Base-by-base conservation (phyloP, 2,113 vertebrate genomes). In the Python bivittatus region DNA sequence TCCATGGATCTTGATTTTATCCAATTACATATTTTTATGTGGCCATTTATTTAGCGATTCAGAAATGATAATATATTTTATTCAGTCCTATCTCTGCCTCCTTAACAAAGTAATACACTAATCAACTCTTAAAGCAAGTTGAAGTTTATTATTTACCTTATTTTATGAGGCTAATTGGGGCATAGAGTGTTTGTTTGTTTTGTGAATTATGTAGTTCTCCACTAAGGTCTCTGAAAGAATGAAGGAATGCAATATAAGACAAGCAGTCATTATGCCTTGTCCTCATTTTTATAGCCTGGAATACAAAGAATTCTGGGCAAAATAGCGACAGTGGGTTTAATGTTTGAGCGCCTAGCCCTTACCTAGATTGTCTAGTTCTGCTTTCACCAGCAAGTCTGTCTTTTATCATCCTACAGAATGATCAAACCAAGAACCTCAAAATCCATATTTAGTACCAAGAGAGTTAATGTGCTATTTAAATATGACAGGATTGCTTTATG, bases 401-500 rank as follows among this genome's bases (percentile, higher is more conserved):
- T 89, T 93, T 61, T 7, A 0, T 33, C 23, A 38, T 88, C 1
- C 60, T 86, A 60, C 13, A 86, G 94, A 53, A 88, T 84, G 44
- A 6, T 61, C 0, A 1, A 5, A 0, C 90, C 0, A 38, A 89
- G 90, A 87, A 68, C 90, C 83, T 61, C 38, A 58, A 84, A 61
- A 94, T 88, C 83, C 87, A 92, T 88, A 90, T 68, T 84, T 92
- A 61, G 84, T 84, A 44, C 91, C 29, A 86, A 87, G 42, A 72
- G 92, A 91, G 72, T 58, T 83, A 92, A 85, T 27, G 13, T 25
- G 88, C 85, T 72, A 6, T 56, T 94, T 88, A 83, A 91, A 0
- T 9, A 60, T 83, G 84, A 79, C 90, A 89, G 85, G 68, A 22
- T 93, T 92, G 87, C 79, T 54, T 0, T 0, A 0, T 42, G 60